Base-by-base conservation (phyloP, 92 coral and sea anemone genomes). In the Bergia sp. region DNA sequence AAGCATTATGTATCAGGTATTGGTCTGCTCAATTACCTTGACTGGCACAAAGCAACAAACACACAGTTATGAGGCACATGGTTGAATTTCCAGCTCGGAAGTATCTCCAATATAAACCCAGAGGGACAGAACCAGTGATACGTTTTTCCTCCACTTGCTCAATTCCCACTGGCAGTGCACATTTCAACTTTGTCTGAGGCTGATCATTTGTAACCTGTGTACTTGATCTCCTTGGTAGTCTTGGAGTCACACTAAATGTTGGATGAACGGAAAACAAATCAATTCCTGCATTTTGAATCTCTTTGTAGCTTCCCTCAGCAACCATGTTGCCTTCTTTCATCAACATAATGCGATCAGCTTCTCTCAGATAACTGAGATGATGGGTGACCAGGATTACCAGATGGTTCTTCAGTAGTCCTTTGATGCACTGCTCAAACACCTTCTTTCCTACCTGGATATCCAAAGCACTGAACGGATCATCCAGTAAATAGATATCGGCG, bases 381-480 rank as follows among this genome's bases (percentile, higher is more conserved):
- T 88, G 90, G 37, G 90, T 88, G 18, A 88, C 90, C 41, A 88
- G 20, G 50, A 88, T 88, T 20, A 79, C 85, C 15, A 88, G 44
- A 36, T 65, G 67, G 12, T 61, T 44, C 42, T 79, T 77, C 43
- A 88, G 53, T 6, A 79, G 37, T 2, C 90, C 90, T 23, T 37
- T 77, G 42, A 88, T 88, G 86, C 86, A 88, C 18, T 88, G 21
- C 29, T 88, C 78, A 65, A 88, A 88, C 49, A 88, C 13, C 36
- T 64, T 79, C 75, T 45, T 79, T 0, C 90, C 85, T 5, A 88
- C 61, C 4, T 88, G 44, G 79, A 81, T 71, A 39, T 88, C 90
- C 67, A 88, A 50, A 42, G 90, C 45, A 66, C 90, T 77, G 18
- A 88, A 81, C n/a, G 90, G 90, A 66, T 88, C 90, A 65, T 88